Evolutionary conservation across 2,888 invertebrate genomes (phyloP).

Genomic region (Acholoe squamosa): DNA sequence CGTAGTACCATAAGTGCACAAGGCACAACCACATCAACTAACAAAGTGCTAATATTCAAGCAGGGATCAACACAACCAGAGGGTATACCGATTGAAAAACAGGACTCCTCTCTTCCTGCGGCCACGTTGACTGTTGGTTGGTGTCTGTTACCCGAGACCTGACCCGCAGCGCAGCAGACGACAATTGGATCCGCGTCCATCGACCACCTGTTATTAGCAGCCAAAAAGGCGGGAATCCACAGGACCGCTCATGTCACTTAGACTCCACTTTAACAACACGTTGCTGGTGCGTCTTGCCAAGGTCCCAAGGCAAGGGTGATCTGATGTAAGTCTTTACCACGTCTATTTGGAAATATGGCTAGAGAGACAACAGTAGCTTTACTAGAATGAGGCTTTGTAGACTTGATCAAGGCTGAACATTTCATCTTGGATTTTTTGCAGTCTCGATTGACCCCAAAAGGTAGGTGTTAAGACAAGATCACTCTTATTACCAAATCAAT

Average conservation of each 20-base stretch:
- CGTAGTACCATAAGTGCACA: no score
- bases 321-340: no score
- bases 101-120: background rate
- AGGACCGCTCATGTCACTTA: background rate
- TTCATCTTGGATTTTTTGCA: no score
- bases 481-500: no score
- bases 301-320: no score
- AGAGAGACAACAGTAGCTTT: no score
- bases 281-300: background rate
- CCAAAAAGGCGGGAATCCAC: constrained; percentile 1
- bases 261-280: background rate
- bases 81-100: no score
- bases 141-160: background rate
- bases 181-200: background rate
- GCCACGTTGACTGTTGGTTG: background rate
- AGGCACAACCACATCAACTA: background rate
- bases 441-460: no score
- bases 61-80: background rate
- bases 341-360: no score
- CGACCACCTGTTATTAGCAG: background rate
- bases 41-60: background rate
- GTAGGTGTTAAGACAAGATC: no score
- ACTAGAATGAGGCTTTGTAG: no score
- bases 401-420: no score
- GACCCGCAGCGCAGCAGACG: background rate